A percentile compares a stretch with the other conserved stretches of the same genome.
phyloP scores from a whole-genome alignment of 2,888 invertebrate genomes.

The Trissonchulus sp. region DNA sequence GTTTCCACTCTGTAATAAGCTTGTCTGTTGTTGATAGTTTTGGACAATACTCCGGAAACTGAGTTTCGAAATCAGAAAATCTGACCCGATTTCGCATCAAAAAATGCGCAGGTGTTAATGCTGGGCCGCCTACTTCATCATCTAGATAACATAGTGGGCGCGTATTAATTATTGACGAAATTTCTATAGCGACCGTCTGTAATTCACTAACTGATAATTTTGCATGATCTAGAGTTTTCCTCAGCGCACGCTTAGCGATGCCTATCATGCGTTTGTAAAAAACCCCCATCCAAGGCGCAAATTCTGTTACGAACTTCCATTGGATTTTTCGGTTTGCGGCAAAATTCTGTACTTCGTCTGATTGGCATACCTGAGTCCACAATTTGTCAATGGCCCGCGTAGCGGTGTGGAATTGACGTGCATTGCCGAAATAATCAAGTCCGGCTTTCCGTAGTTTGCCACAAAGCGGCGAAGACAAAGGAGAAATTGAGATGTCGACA shows the following conservation, averaged over 20 bases:
- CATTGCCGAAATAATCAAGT: background rate
- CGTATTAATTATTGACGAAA: conserved; percentile 14
- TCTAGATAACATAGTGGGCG: conserved; percentile 9
- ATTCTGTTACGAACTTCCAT: conserved; percentile 15
- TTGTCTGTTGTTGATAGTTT: background rate
- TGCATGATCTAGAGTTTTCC: background rate
- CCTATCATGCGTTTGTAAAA: conserved; percentile 14
- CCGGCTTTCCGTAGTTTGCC: conserved; percentile 6
- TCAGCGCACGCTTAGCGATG: background rate
- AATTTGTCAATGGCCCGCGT: background rate
- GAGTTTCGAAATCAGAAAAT: too few relatives aligned
- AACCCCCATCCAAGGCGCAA: conserved; percentile 14
- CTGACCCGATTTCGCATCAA: too few relatives aligned
- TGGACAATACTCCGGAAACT: too few relatives aligned
- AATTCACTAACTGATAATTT: background rate
- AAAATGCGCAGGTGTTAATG: conserved; percentile 18
- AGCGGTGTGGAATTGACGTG: conserved; percentile 2
- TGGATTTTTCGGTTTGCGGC: background rate
- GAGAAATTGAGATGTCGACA: conserved; percentile 7
- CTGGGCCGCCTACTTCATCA: background rate
- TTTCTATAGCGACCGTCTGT: conserved; percentile 20
- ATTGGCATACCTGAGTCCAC: background rate
- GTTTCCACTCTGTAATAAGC: conserved; percentile 7
- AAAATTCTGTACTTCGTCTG: background rate
- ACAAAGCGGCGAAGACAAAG: background rate